A percentile compares a stretch with the other conserved stretches of the same genome.
Evolutionary conservation across 2,797 vertebrate species (phyloP).

Genomic region (Bryconaethiops microstoma): DNA sequence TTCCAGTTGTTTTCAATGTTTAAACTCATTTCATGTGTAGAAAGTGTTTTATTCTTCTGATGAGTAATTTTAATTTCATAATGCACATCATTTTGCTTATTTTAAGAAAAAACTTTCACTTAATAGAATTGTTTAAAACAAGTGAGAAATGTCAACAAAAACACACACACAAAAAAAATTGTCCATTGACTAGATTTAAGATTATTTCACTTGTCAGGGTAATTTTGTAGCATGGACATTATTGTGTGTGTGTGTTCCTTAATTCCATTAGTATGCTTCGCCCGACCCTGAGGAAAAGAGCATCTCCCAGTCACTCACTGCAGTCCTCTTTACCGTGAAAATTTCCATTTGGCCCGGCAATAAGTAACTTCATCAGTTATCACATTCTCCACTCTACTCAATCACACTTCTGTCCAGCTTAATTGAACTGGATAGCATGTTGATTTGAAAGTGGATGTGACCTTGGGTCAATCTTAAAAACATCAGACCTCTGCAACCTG

Average conservation of each 20-base stretch:
- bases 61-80: too few species aligned
- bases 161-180: too few species aligned
- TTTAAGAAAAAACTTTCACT: too few species aligned
- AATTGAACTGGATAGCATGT: conserved; percentile 14
- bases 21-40: too few species aligned
- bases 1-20: too few species aligned
- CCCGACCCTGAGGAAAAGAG: not conserved
- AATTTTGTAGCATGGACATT: not conserved
- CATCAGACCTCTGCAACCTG: not conserved
- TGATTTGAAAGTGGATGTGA: conserved; percentile 5
- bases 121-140: too few species aligned
- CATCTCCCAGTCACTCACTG: not conserved
- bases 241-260: not conserved
- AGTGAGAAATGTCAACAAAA: too few species aligned
- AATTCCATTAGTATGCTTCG: not conserved
- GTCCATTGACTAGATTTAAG: too few species aligned
- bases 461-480: conserved; percentile 2
- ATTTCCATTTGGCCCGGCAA: not conserved
- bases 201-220: not conserved
- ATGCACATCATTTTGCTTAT: too few species aligned
- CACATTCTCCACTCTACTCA: not conserved
- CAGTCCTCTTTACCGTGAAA: not conserved
- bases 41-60: too few species aligned
- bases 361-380: conserved; percentile 9
- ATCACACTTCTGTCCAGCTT: not conserved